phyloP scores from a whole-genome alignment of 2,888 invertebrate genomes.

The Tetragnatha montana region DNA sequence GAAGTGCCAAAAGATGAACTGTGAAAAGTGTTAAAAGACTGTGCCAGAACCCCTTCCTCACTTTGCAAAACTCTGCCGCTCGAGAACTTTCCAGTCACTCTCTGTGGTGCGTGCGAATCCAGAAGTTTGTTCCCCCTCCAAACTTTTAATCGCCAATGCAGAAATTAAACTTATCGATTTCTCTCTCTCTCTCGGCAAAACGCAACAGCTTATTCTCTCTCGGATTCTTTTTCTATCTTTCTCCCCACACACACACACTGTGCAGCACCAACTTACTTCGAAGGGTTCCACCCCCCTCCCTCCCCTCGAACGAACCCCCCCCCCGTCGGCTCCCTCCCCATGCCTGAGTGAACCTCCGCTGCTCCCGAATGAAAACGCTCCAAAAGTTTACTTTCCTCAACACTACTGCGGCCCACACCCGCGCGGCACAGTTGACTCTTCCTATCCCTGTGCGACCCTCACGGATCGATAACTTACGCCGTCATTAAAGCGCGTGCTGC shows the following conservation, averaged over 20 bases:
- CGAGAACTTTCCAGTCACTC: too few species aligned
- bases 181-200: too few species aligned
- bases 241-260: too few species aligned
- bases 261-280: too few species aligned
- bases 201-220: too few species aligned
- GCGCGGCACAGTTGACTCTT: conserved; percentile 64
- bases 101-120: background rate
- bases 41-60: too few species aligned
- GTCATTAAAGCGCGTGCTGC: conserved; percentile 65
- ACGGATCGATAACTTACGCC: conserved; percentile 62
- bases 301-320: background rate
- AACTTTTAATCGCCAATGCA: background rate
- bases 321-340: background rate
- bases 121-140: background rate
- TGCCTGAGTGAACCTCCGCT: conserved; percentile 27
- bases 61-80: too few species aligned
- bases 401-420: conserved; percentile 61
- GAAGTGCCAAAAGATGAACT: too few species aligned
- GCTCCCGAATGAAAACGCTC: conserved; percentile 49
- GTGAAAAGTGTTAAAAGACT: too few species aligned
- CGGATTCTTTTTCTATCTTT: too few species aligned
- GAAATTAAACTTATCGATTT: too few species aligned
- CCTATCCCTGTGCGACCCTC: conserved; percentile 70
- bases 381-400: conserved; percentile 71
- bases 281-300: background rate